phyloP scores from a whole-genome alignment of 1,140 invertebrate genomes.

The Megathymus violae region DNA sequence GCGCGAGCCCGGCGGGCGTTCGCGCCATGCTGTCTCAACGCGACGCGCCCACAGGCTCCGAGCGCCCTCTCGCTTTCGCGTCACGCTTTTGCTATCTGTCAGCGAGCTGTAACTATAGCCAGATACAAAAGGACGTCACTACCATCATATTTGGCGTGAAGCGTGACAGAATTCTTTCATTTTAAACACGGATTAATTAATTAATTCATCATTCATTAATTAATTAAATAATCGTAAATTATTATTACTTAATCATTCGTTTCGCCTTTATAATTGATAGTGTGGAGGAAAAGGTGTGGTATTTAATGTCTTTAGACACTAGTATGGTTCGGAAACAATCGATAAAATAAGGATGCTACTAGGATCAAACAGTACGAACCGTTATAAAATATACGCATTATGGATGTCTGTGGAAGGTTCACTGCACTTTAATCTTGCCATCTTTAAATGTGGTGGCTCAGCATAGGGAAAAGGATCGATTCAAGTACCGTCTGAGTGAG shows the following conservation, averaged over 20 bases:
- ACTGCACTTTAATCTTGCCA: slow-evolving; percentile 9
- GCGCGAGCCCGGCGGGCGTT: slow-evolving; percentile 50
- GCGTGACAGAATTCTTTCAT: slow-evolving; percentile 35
- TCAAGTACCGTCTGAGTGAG: slow-evolving; percentile 16
- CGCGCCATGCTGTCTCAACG: slow-evolving; percentile 50
- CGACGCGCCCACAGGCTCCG: slow-evolving; percentile 33
- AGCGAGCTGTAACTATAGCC: slow-evolving; percentile 70
- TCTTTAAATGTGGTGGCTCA: slow-evolving; percentile 39
- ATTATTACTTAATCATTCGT: no score
- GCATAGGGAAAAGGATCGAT: slow-evolving; percentile 25
- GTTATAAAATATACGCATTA: neutral
- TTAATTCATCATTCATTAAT: no score
- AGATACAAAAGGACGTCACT: slow-evolving; percentile 76
- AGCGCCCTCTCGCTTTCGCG: slow-evolving; percentile 66
- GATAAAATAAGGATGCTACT: neutral
- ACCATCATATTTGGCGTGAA: slow-evolving; percentile 71
- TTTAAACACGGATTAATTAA: slow-evolving; percentile 34
- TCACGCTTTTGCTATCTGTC: slow-evolving; percentile 61
- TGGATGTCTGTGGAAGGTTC: slow-evolving; percentile 24
- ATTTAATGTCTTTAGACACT: slow-evolving; percentile 1
- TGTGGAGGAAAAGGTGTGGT: neutral
- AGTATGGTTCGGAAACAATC: neutral
- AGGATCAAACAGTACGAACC: neutral
- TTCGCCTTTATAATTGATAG: no score
- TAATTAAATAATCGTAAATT: no score